phyloP scores from a whole-genome alignment of 2,113 vertebrate species.

The Ovis aries region DNA sequence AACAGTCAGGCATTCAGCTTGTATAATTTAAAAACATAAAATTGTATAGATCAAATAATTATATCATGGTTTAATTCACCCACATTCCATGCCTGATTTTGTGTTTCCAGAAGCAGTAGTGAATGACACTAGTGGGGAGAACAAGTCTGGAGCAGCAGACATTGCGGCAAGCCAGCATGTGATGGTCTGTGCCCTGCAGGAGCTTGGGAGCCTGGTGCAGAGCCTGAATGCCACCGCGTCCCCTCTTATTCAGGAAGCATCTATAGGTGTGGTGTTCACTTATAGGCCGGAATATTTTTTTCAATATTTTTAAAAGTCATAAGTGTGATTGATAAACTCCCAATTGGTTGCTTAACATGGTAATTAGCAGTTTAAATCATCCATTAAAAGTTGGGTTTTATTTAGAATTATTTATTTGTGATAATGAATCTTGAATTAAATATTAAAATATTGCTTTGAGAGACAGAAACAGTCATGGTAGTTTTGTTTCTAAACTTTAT shows the following conservation, averaged over 20 bases:
- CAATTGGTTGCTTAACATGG: background rate
- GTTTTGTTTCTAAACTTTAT: background rate
- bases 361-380: background rate
- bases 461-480: background rate
- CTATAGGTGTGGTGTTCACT: conserved; percentile 85
- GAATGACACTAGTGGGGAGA: conserved; percentile 94
- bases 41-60: background rate
- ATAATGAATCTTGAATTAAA: conserved; percentile 17
- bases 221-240: conserved; percentile 95
- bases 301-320: background rate
- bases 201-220: conserved; percentile 96
- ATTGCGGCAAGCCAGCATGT: conserved; percentile 97
- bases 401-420: background rate
- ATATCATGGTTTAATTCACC: background rate
- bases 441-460: background rate
- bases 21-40: background rate
- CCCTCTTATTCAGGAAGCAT: conserved; percentile 96
- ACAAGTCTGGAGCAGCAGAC: conserved; percentile 92
- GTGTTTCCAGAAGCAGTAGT: conserved; percentile 90
- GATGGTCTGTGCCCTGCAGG: conserved; percentile 98
- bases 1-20: background rate
- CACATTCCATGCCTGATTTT: background rate
- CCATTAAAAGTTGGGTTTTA: background rate
- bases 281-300: background rate
- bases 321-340: background rate